Percentiles rank a stretch among this genome's conserved stretches.
These are phyloP conservation scores for Apotomis betuletana DNA, from an alignment of 2,888 invertebrate genomes.

Conservation along the genomic window DNA sequence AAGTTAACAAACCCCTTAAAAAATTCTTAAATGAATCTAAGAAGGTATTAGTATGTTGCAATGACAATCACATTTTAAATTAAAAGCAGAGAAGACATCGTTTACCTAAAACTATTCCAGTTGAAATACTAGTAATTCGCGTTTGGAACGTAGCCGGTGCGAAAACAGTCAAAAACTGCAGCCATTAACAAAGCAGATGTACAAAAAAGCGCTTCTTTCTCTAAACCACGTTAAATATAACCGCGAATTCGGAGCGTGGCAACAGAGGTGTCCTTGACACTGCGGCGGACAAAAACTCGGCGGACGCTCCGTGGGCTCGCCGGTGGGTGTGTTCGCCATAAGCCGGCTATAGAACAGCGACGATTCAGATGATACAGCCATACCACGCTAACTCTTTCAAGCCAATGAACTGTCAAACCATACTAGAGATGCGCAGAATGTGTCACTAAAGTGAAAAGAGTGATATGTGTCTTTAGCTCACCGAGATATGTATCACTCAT, in stretches of 20 bases:
- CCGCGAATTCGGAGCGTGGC: conserved; percentile 55
- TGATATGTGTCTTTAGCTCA: too few species aligned
- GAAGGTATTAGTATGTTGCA: too few species aligned
- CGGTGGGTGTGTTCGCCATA: conserved; percentile 76
- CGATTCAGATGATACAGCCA: neutral
- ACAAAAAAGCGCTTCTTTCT: conserved; percentile 33
- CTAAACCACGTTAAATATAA: conserved; percentile 38
- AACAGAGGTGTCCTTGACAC: conserved; percentile 81
- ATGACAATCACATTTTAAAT: too few species aligned
- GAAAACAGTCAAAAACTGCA: conserved; percentile 19
- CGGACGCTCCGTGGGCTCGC: conserved; percentile 69
- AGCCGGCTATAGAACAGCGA: conserved; percentile 42
- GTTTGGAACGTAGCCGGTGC: conserved; percentile 9
- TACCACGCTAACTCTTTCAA: too few species aligned
- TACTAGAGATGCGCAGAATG: too few species aligned
- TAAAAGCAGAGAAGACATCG: too few species aligned
- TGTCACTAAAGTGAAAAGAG: too few species aligned
- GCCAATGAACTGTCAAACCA: too few species aligned
- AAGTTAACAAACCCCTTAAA: too few species aligned
- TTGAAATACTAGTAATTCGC: neutral
- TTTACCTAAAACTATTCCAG: neutral
- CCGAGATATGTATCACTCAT: too few species aligned
- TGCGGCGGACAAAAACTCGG: conserved; percentile 72
- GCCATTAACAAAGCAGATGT: conserved; percentile 22
- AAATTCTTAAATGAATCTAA: too few species aligned